Percentiles rank a stretch among this genome's conserved stretches.
These are phyloP conservation scores for Ormyrus thymus DNA, from an alignment of 2,888 invertebrate species.

Conservation along the genomic window DNA sequence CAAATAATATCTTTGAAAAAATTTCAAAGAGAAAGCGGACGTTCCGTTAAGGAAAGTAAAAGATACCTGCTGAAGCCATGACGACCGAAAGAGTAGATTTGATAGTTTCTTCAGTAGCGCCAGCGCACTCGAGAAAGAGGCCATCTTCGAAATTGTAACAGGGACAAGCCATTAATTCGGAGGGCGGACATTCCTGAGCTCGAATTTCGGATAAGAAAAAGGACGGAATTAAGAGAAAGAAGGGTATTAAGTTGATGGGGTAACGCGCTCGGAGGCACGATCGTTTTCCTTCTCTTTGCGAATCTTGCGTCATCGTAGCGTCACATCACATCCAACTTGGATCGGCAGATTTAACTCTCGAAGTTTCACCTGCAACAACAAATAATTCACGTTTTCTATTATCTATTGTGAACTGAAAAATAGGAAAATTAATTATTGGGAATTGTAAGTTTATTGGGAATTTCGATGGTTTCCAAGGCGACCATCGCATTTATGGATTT, in stretches of 20 bases:
- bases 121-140: slow-evolving; percentile 91
- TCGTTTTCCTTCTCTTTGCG: slow-evolving; percentile 57
- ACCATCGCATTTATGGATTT: no score
- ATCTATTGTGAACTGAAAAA: no score
- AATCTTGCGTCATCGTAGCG: slow-evolving; percentile 66
- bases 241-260: slow-evolving; percentile 22
- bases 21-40: no score
- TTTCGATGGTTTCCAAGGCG: no score
- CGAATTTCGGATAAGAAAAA: slow-evolving; percentile 56
- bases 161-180: slow-evolving; percentile 81
- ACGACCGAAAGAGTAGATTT: slow-evolving; percentile 84
- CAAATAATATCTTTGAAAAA: no score
- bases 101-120: slow-evolving; percentile 85
- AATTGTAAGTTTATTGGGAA: no score
- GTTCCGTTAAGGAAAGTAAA: no score
- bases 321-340: slow-evolving; percentile 61
- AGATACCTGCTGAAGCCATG: slow-evolving; percentile 65
- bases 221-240: slow-evolving; percentile 54
- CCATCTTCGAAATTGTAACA: slow-evolving; percentile 95
- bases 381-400: neutral
- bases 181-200: slow-evolving; percentile 70
- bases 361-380: slow-evolving; percentile 54
- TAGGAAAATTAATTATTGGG: no score
- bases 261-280: slow-evolving; percentile 53
- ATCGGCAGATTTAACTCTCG: slow-evolving; percentile 54